Evolutionary conservation across 2,797 vertebrate species (phyloP).

Genomic region (Lepus oiostolus): DNA sequence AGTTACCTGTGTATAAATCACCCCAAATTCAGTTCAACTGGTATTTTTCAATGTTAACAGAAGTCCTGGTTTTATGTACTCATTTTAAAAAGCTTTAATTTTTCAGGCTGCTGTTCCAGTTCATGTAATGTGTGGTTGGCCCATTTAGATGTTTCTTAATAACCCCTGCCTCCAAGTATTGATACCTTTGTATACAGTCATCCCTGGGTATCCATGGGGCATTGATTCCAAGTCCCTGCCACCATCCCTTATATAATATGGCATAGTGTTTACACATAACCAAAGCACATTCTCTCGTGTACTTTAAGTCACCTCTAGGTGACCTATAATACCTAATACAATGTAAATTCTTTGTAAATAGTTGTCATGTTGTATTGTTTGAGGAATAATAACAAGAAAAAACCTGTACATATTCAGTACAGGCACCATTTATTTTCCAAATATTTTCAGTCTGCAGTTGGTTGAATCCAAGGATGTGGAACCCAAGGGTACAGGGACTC

Average conservation of each 20-base stretch:
- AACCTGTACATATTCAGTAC: no score
- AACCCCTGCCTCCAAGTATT: background rate
- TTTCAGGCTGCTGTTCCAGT: background rate
- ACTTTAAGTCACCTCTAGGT: background rate
- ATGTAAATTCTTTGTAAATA: background rate
- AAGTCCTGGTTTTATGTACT: conserved; percentile 12
- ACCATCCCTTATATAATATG: background rate
- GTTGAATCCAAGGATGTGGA: background rate
- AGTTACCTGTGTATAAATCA: conserved; percentile 58
- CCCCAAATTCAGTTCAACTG: conserved; percentile 18
- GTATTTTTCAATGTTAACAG: background rate
- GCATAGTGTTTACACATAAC: background rate
- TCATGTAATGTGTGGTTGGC: rapidly evolving
- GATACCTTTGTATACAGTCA: background rate
- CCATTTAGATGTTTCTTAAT: background rate
- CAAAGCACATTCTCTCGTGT: rapidly evolving
- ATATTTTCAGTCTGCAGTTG: background rate
- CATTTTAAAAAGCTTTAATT: background rate
- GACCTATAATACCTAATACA: background rate
- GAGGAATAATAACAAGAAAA: background rate
- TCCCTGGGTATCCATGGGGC: background rate
- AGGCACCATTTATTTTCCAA: background rate
- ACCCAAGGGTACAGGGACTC: no score
- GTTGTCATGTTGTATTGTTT: background rate
- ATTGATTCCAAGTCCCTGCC: background rate